Conservation (phyloP, 2,888 invertebrate genomes). For the Anoncus sp. region DNA sequence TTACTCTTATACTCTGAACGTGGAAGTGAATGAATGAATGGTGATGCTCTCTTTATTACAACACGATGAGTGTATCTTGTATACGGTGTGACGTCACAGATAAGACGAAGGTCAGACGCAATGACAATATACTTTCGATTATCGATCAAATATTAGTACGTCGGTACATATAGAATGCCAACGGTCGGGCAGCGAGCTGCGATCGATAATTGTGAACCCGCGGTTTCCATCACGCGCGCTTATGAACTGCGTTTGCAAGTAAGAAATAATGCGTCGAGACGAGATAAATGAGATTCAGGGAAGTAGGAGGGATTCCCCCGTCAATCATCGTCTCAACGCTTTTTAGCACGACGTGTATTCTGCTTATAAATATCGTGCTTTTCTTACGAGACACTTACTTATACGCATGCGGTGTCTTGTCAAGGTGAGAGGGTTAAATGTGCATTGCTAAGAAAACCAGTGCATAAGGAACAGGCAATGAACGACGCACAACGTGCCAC, state of each 20-base stretch:
- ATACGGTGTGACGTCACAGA: neutral
- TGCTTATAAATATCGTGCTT: neutral
- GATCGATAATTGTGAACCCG: constrained; percentile 5
- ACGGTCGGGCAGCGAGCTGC: neutral
- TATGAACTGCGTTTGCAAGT: neutral
- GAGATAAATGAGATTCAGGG: constrained; percentile 23
- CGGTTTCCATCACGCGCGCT: neutral
- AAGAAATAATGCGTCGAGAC: neutral
- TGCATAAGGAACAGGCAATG: neutral
- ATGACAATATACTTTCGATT: neutral
- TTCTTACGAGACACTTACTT: no score
- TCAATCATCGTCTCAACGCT: constrained; percentile 1
- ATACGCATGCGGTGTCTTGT: neutral
- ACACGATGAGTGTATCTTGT: neutral
- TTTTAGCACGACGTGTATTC: neutral
- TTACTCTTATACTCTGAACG: neutral
- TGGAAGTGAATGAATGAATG: neutral
- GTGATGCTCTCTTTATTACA: neutral
- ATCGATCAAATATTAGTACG: neutral
- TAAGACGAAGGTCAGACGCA: neutral
- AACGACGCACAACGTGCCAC: neutral
- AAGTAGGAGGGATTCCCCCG: constrained; percentile 2
- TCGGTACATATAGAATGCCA: neutral
- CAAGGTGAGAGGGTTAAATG: neutral
- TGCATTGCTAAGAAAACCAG: neutral